Percentiles rank a stretch among this genome's conserved stretches.
These are phyloP conservation scores for Encarsia formosa DNA, from an alignment of 2,888 invertebrate species.

Conservation along the genomic window DNA sequence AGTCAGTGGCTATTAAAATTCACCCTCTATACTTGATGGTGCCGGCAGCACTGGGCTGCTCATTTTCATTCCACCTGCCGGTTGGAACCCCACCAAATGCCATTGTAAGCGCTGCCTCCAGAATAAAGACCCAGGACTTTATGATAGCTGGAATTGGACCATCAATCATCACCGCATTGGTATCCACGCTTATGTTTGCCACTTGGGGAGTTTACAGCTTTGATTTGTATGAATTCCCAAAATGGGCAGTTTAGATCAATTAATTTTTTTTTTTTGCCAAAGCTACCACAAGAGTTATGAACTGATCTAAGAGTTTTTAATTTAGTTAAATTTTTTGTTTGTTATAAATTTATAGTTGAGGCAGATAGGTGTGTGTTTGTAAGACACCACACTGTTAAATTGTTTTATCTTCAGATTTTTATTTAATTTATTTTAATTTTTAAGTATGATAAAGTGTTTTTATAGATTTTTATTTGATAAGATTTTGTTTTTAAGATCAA, in stretches of 20 bases:
- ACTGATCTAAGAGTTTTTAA: no score
- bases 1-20: constrained; percentile 68
- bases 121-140: constrained; percentile 76
- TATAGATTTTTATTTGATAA: no score
- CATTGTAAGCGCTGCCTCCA: constrained; percentile 80
- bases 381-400: no score
- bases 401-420: no score
- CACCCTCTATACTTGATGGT: constrained; percentile 89
- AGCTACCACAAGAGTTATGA: neutral
- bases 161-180: constrained; percentile 68
- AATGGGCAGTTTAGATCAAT: constrained; percentile 54
- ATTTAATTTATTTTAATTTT: no score
- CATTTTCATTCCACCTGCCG: constrained; percentile 90
- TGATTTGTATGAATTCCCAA: constrained; percentile 60
- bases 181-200: constrained; percentile 70
- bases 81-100: constrained; percentile 95
- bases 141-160: constrained; percentile 76
- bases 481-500: no score
- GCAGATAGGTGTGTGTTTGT: no score
- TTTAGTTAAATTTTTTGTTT: no score
- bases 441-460: no score
- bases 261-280: neutral
- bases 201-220: constrained; percentile 72
- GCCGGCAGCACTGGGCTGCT: constrained; percentile 83
- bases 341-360: no score